phyloP scores from a whole-genome alignment of 1,140 invertebrate genomes.

The Brachionus calyciflorus region DNA sequence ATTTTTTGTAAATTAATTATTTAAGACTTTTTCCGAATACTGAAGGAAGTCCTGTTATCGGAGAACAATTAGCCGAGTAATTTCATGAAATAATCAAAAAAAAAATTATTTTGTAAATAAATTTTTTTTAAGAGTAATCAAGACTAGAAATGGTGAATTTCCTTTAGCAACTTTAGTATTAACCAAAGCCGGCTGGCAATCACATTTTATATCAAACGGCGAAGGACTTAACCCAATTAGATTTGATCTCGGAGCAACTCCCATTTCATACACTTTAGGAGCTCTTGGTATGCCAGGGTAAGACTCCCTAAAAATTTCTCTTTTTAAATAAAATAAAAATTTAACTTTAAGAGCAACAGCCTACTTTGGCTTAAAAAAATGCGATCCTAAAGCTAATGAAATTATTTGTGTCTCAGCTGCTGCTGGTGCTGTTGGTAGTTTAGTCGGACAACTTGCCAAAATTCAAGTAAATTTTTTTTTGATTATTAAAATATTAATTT shows the following conservation, averaged over 20 bases:
- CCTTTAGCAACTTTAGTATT: constrained; percentile 63
- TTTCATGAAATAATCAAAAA: constrained; percentile 63
- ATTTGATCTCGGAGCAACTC: constrained; percentile 36
- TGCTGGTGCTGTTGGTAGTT: constrained; percentile 67
- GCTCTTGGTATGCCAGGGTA: constrained; percentile 40
- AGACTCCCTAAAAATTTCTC: neutral
- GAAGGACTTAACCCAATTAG: constrained; percentile 16
- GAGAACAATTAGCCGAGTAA: constrained; percentile 40
- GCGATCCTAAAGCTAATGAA: constrained; percentile 68
- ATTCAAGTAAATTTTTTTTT: constrained; percentile 62
- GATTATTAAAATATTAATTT: constrained; percentile 10
- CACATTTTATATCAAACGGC: constrained; percentile 55
- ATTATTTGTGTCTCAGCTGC: constrained; percentile 66
- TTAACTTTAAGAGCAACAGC: constrained; percentile 66
- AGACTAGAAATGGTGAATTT: constrained; percentile 43
- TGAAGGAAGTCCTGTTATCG: constrained; percentile 11
- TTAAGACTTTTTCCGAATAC: constrained; percentile 35
- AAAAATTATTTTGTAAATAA: constrained; percentile 65
- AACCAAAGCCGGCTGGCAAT: constrained; percentile 67
- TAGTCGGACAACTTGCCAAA: constrained; percentile 73
- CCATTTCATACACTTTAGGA: constrained; percentile 35
- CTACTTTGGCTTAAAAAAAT: constrained; percentile 72
- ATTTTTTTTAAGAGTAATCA: constrained; percentile 51
- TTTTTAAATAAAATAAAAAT: neutral
- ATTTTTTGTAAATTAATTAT: constrained; percentile 48